Conservation (phyloP, 1,140 invertebrate species). For the Drosophila nebulosa region DNA sequence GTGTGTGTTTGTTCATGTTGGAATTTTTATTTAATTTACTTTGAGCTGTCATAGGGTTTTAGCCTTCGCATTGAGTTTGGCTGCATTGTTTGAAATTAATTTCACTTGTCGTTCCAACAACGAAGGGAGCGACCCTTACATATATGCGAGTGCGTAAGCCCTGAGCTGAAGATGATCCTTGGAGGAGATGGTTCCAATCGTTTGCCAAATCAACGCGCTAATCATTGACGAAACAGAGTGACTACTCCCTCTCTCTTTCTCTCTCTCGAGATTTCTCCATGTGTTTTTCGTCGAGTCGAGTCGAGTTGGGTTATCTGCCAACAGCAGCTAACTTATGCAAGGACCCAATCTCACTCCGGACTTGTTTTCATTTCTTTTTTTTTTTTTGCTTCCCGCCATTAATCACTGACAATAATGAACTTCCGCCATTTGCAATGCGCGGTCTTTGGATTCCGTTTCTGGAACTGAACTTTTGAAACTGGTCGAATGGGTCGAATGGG, state of each 20-base stretch:
- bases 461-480: background rate
- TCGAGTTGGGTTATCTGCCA: constrained; percentile 44
- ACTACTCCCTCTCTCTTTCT: too few relatives aligned
- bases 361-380: background rate
- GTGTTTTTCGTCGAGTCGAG: background rate
- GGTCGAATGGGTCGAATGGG: background rate
- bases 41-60: constrained; percentile 43
- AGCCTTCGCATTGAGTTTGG: constrained; percentile 48
- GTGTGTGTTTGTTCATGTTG: constrained; percentile 42
- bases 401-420: constrained; percentile 81
- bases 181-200: constrained; percentile 20
- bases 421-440: constrained; percentile 66
- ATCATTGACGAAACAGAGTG: constrained; percentile 59
- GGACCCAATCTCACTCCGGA: background rate
- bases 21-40: constrained; percentile 78
- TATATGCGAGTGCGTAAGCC: background rate
- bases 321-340: constrained; percentile 63
- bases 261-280: constrained; percentile 6
- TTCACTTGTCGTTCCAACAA: constrained; percentile 65
- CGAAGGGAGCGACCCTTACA: background rate
- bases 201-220: constrained; percentile 74
- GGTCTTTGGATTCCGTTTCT: constrained; percentile 36
- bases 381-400: constrained; percentile 55
- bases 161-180: constrained; percentile 9
- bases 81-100: constrained; percentile 77